Base-by-base conservation (phyloP, 1,140 invertebrate species). In the Trachymyrmex cornetzi region DNA sequence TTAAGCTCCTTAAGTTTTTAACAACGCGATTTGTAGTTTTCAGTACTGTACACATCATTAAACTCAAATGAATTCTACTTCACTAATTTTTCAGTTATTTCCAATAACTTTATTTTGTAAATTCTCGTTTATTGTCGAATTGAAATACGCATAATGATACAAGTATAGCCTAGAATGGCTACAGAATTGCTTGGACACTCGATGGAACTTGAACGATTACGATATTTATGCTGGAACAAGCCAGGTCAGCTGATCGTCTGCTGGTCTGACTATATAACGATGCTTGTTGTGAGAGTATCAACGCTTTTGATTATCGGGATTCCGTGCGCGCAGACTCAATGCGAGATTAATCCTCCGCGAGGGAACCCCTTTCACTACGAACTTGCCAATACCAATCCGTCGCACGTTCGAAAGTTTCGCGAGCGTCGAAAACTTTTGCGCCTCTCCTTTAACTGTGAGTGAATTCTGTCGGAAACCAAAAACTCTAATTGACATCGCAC, bases 231-330 rank as follows among this genome's bases (percentile, higher is more conserved):
- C 48, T 24, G 59, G 75, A 61, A 61, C 59, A 57, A 80, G 69
- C 72, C 64, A 89, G 87, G 90, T 91, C 90, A 91, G 89, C 89
- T 91, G 90, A 91, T 91, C 87, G 86, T 81, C 86, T 69, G 75
- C 63, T 59, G 55, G 82, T 48, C 69, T 53, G 59, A 74, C 85
- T 87, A 88, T 89, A 89, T 89, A 91, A 91, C 85, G 61, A 66
- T 72, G 89, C 80, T 91, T 91, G 90, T 91, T 91, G 89, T 50
- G 89, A 91, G 87, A 90, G 90, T 91, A 91, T 91, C 87, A 91
- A 91, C 87, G 90, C 90, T 91, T 91, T 91, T 91, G 90, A 91
- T 91, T 91, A 91, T 91, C 89, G 90, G 90, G 89, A 91, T 91
- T 91, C 89, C 69, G 87, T 67, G 77, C 87, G 90, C 90, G 90